These are phyloP conservation scores for Bicyclus anynana DNA, from an alignment of 1,140 invertebrate species.

Conservation along the genomic window DNA sequence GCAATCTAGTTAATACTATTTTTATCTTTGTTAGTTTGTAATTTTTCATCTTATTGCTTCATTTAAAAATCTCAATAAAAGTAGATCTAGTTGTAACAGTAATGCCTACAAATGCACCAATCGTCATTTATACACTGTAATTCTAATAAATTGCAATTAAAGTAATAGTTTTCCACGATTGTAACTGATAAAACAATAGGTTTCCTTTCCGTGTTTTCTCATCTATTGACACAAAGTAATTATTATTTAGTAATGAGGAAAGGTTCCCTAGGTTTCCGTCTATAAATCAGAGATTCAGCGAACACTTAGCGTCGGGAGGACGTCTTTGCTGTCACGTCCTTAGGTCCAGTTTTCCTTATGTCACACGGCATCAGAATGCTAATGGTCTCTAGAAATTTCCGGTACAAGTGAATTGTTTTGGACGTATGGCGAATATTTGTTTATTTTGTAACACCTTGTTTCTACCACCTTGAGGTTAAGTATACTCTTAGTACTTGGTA, in stretches of 20 bases:
- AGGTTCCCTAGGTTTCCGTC: background rate
- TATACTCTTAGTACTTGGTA: no score
- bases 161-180: background rate
- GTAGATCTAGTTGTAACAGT: no score
- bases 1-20: no score
- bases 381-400: slow-evolving; percentile 3
- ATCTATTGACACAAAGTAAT: slow-evolving; percentile 2
- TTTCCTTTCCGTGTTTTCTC: background rate
- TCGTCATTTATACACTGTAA: no score
- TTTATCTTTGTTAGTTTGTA: no score
- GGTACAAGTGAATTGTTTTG: background rate
- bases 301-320: background rate
- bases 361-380: background rate
- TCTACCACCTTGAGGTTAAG: no score
- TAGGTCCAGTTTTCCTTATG: background rate
- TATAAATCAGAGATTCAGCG: slow-evolving; percentile 6
- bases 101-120: no score
- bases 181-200: background rate
- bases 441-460: background rate
- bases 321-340: slow-evolving; percentile 1
- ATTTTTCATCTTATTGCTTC: background rate
- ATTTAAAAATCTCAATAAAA: background rate
- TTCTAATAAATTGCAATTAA: no score
- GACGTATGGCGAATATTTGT: background rate
- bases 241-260: slow-evolving; percentile 1